A percentile compares a stretch with the other conserved stretches of the same genome.
These are phyloP conservation scores for Todiramphus saurophagus DNA, from an alignment of 2,113 vertebrate species.

Conservation along the genomic window DNA sequence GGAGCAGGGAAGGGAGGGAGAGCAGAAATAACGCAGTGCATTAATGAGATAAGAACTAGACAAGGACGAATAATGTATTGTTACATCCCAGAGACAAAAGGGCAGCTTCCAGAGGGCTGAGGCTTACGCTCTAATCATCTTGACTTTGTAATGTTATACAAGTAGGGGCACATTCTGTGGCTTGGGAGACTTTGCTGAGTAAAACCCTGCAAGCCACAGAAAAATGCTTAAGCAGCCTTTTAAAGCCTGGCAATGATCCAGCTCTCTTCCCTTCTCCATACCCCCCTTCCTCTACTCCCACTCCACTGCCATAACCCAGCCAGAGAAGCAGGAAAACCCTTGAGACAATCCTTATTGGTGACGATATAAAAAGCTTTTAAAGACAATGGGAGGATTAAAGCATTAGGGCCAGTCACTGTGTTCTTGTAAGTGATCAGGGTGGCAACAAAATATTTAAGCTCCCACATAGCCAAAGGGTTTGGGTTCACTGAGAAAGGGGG, in stretches of 20 bases:
- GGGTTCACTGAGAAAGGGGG: neutral
- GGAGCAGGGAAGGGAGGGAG: neutral
- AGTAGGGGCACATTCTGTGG: conserved; percentile 67
- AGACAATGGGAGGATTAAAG: conserved; percentile 53
- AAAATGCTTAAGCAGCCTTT: conserved; percentile 72
- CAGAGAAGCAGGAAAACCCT: conserved; percentile 28
- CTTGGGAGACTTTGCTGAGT: conserved; percentile 67
- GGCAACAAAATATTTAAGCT: conserved; percentile 42
- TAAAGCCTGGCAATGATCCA: conserved; percentile 61
- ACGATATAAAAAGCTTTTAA: conserved; percentile 39
- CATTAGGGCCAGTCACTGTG: neutral
- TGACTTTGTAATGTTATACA: conserved; percentile 70
- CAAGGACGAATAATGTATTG: conserved; percentile 38
- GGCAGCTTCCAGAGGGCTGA: conserved; percentile 60
- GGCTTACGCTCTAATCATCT: conserved; percentile 62
- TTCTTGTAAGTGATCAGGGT: conserved; percentile 23
- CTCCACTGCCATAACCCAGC: neutral
- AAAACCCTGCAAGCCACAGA: conserved; percentile 64
- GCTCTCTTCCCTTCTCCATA: conserved; percentile 1
- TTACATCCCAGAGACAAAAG: conserved; percentile 65
- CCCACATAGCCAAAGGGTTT: neutral
- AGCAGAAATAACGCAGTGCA: neutral
- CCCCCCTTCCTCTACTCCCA: neutral
- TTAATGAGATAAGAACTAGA: conserved; percentile 58
- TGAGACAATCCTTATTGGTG: conserved; percentile 52